Conservation (phyloP, 2,888 invertebrate species). For the Drosophila nr. fundita region DNA sequence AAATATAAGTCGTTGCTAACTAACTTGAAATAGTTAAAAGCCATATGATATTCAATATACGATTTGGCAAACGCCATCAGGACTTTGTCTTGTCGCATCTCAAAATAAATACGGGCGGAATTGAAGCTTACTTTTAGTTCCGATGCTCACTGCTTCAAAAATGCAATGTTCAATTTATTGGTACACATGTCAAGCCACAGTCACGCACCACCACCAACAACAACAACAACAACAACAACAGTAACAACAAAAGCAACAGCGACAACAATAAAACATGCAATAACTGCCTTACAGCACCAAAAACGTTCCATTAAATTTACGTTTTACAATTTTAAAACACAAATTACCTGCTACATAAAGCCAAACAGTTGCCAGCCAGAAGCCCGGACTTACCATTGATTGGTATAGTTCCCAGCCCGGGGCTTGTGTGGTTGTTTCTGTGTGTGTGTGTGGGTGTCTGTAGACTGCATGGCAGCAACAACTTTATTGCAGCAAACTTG, state of each 20-base stretch:
- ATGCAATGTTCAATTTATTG: conserved; percentile 33
- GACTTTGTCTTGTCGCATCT: neutral
- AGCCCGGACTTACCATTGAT: conserved; percentile 6
- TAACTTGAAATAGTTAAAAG: neutral
- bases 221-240: neutral
- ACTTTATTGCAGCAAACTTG: conserved; percentile 73
- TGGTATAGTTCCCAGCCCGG: neutral
- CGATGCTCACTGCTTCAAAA: neutral
- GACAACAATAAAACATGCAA: conserved; percentile 14
- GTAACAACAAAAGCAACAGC: conserved; percentile 15
- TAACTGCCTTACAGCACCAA: conserved; percentile 61
- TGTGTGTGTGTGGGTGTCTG: conserved; percentile 4
- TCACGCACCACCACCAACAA: conserved; percentile 8
- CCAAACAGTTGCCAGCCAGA: conserved; percentile 59
- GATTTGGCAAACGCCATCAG: neutral
- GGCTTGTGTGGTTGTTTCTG: conserved; percentile 7
- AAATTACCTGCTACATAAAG: conserved; percentile 75
- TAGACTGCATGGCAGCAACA: conserved; percentile 58
- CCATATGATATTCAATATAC: neutral
- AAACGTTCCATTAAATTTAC: conserved; percentile 76
- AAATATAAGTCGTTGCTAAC: neutral
- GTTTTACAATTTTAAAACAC: conserved; percentile 77
- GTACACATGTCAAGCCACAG: conserved; percentile 19
- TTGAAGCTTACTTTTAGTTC: neutral
- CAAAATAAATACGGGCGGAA: neutral